These are phyloP conservation scores for Peromyscus melanophrys DNA, from an alignment of 2,797 vertebrate species.

Conservation along the genomic window DNA sequence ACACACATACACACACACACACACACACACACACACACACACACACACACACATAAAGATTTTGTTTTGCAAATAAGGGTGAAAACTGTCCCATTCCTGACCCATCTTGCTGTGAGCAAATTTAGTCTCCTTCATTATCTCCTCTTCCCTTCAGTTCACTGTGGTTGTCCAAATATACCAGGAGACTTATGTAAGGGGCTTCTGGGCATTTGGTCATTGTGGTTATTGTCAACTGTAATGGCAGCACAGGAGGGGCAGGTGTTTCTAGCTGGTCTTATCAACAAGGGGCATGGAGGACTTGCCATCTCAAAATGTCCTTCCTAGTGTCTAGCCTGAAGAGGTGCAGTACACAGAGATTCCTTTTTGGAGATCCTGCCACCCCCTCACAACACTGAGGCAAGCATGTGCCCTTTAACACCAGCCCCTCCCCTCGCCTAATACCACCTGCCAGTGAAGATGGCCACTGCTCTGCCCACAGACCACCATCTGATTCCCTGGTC, in stretches of 20 bases:
- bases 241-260: neutral
- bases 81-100: neutral
- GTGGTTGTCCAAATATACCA: neutral
- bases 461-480: neutral
- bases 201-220: neutral
- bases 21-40: no score
- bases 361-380: neutral
- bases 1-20: neutral
- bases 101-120: neutral
- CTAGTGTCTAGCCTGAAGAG: no score
- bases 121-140: neutral
- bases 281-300: neutral
- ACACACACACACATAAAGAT: neutral
- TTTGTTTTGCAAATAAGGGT: conserved; percentile 25
- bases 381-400: neutral
- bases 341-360: neutral
- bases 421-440: neutral
- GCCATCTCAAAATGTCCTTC: neutral
- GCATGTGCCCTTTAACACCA: neutral
- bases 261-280: neutral
- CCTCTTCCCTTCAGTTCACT: no score
- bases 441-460: neutral
- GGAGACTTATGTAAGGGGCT: neutral
- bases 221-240: neutral
- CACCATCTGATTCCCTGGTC: neutral